A percentile compares a stretch with the other conserved stretches of the same genome.
Conservation (phyloP, 1,140 invertebrate species). For the Rhopalosiphum maidis region DNA sequence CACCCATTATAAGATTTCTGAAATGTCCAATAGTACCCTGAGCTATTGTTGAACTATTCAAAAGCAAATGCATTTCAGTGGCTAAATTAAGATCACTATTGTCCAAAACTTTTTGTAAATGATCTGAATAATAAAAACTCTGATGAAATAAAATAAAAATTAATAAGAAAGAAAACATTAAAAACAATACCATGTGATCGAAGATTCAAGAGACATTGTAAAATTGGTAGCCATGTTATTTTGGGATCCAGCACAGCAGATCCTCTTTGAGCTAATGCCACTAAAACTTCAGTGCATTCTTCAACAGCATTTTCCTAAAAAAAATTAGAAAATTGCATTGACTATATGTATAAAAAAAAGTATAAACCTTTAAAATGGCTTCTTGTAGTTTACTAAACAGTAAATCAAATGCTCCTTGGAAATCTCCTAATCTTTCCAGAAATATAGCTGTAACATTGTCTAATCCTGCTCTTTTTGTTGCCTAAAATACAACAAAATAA, state of each 20-base stretch:
- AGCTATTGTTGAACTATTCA: slow-evolving; percentile 60
- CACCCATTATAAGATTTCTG: slow-evolving; percentile 61
- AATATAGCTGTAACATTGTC: slow-evolving; percentile 61
- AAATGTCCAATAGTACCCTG: slow-evolving; percentile 61
- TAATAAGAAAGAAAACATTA: background rate
- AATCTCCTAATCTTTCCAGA: slow-evolving; percentile 61
- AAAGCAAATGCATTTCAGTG: slow-evolving; percentile 61
- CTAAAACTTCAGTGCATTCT: slow-evolving; percentile 60
- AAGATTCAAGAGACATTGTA: slow-evolving; percentile 61
- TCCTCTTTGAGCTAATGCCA: slow-evolving; percentile 61
- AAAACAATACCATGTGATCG: slow-evolving; percentile 59
- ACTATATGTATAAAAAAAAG: background rate
- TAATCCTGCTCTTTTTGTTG: slow-evolving; percentile 54
- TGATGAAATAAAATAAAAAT: background rate
- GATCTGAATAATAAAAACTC: slow-evolving; percentile 40
- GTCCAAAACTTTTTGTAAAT: slow-evolving; percentile 60
- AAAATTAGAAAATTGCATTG: background rate
- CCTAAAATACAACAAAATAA: background rate
- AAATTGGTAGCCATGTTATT: slow-evolving; percentile 61
- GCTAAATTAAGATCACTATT: slow-evolving; percentile 61
- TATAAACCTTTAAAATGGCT: slow-evolving; percentile 60
- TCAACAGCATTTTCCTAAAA: slow-evolving; percentile 59
- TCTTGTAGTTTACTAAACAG: slow-evolving; percentile 60
- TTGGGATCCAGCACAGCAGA: slow-evolving; percentile 60
- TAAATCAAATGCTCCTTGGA: slow-evolving; percentile 61